Evolutionary conservation across 2,113 vertebrate genomes (phyloP), one percentile per base, ranked within the genome.

Genomic region (Phyllostomus hastatus): DNA sequence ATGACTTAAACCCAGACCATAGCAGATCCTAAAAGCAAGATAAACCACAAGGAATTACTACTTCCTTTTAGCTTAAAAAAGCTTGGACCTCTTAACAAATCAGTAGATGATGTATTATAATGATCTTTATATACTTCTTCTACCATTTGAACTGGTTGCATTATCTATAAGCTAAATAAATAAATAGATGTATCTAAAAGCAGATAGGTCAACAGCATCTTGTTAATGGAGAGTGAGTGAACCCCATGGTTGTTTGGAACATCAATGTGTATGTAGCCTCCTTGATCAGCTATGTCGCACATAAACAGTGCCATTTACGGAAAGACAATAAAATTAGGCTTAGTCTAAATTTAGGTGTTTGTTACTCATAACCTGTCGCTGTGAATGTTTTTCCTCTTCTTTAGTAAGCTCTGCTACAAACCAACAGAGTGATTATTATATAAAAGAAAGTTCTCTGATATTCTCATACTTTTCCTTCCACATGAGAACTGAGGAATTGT

Each of bases 11-110:
- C 46, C 10, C 31, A 95, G 43, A 59, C 52, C 94, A 78, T 26
- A 54, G 35, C 43, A 83, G 26, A 28, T 7, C 50, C 67, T 97
- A 67, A 94, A 95, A 95, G 75, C 66, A 95, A 97, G 59, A 50
- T 88, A 84, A 97, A 76, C 94, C 90, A 85, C 92, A 95, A 95
- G 33, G 83, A 97, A 97, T 90, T 95, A 81, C 41, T 94, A 81
- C 41, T 96, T 93, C 38, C 80, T 96, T 94, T 73, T 59, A 69
- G 22, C 92, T 79, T 85, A 76, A 96, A 67, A 76, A 95, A 92
- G 5, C n/a, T 26, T 81, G 33, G 19, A 38, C 61, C 69, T 87
- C 72, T 97, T 95, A 97, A 84, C 33, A 92, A 92, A 88, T 88
- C 64, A 92, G 73, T 87, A 89, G 69, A 83, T 95, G 57, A 95